Evolutionary conservation across 2,888 invertebrate species (phyloP).

Genomic region (Erynnis tages): DNA sequence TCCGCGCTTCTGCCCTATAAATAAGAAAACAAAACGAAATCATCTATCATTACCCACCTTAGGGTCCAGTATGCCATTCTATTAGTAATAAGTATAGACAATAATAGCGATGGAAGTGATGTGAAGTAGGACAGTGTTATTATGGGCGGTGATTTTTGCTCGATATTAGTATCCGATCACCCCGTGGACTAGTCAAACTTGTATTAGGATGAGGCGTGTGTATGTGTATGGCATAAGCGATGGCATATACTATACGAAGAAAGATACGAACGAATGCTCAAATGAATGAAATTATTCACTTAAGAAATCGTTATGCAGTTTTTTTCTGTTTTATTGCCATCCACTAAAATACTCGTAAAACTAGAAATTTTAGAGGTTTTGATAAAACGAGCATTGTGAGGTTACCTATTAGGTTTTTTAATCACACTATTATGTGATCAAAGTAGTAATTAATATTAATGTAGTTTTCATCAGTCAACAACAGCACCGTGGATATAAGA

Average conservation of each 20-base stretch:
- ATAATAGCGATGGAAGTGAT: constrained; percentile 1
- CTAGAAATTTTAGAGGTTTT: too few relatives aligned
- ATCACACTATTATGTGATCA: too few relatives aligned
- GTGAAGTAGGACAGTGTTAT: constrained; percentile 25
- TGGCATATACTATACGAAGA: too few relatives aligned
- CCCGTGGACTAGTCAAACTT: constrained; percentile 13
- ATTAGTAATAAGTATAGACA: constrained; percentile 7
- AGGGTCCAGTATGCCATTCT: not conserved
- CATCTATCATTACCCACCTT: not conserved
- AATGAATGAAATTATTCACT: too few relatives aligned
- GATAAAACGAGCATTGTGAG: too few relatives aligned
- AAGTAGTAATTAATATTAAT: too few relatives aligned
- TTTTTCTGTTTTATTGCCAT: too few relatives aligned
- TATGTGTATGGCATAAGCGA: constrained; percentile 9
- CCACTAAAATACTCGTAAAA: too few relatives aligned
- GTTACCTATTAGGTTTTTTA: too few relatives aligned
- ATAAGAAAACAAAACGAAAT: not conserved
- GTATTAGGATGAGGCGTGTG: constrained; percentile 1
- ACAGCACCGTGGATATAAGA: too few relatives aligned
- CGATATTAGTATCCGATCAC: constrained; percentile 27
- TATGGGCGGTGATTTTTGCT: constrained; percentile 28
- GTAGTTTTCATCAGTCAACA: too few relatives aligned
- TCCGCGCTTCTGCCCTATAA: not conserved
- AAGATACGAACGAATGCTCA: not conserved
- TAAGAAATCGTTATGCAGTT: too few relatives aligned